Base-by-base conservation (phyloP, 2,888 invertebrate species). In the Gymnosoma rotundatum region DNA sequence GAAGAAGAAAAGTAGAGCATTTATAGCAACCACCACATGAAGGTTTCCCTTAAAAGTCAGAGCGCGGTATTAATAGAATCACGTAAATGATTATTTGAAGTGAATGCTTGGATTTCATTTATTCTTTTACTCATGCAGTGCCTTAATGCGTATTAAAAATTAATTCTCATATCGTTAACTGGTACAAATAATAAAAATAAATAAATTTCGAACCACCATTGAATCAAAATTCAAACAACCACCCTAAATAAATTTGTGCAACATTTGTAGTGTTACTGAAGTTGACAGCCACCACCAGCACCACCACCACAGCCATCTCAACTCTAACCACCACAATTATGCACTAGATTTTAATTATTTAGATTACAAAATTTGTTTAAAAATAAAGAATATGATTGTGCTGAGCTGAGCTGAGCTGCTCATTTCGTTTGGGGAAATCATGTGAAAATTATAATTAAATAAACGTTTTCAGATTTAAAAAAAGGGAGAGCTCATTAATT, bases 131-230 rank as follows among this genome's bases (percentile, higher is more conserved):
- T n/a, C 20, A 70, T 54, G 21, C 52, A 66, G 50, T 73, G 73
- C 61, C 80, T 81, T 78, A 84, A 84, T 78, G 81, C 78, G 78
- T 74, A 78, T 84, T 74, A 81, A 84, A 84, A 81, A 84, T 82
- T 84, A 82, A 84, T 84, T 84, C 84, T 64, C 81, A 78, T 78
- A 84, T 78, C 81, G 84, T 78, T 75, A 78, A 66, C 78, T 78
- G 81, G 81, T 74, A 64, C 12, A 75, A 75, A 69, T 67, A 81
- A 75, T 63, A 50, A 63, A 58, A 61, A 36, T 32, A 60, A 63
- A 58, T 64, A 72, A 58, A 67, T 67, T 72, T 75, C 63, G 25
- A 81, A 75, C 81, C 81, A 81, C 81, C 81, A 69, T 70, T 54
- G 69, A 64, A 63, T 72, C 50, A 61, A 66, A 58, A 66, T 42